These are phyloP conservation scores for Microplitis mediator DNA, from an alignment of 1,140 invertebrate genomes.

Conservation along the genomic window DNA sequence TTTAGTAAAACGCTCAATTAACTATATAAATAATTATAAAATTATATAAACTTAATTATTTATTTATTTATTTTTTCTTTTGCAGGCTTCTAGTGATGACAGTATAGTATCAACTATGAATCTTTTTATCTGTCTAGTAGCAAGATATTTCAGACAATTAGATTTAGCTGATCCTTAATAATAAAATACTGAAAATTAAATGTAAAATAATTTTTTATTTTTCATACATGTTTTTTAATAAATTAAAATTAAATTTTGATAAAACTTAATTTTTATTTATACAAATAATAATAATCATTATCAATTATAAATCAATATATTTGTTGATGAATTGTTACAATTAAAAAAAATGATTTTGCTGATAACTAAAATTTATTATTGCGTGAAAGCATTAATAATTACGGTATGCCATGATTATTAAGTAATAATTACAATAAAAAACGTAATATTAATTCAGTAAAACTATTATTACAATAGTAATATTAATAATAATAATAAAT, in stretches of 20 bases:
- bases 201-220: slow-evolving; percentile 23
- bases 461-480: slow-evolving; percentile 23
- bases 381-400: slow-evolving; percentile 1
- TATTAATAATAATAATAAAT: too few species aligned
- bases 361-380: slow-evolving; percentile 15
- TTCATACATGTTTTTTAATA: too few species aligned
- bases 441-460: not conserved
- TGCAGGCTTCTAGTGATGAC: slow-evolving; percentile 58
- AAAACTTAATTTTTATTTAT: slow-evolving; percentile 30
- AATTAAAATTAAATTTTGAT: too few species aligned
- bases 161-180: slow-evolving; percentile 64
- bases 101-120: slow-evolving; percentile 62
- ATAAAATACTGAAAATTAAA: slow-evolving; percentile 30
- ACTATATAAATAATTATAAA: not conserved
- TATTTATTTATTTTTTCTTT: slow-evolving; percentile 26
- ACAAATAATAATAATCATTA: slow-evolving; percentile 35
- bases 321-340: not conserved
- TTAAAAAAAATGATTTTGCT: too few species aligned
- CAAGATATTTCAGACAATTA: slow-evolving; percentile 68
- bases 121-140: slow-evolving; percentile 68
- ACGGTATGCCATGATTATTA: not conserved
- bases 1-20: slow-evolving; percentile 51
- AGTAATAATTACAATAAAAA: not conserved
- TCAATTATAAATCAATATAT: slow-evolving; percentile 19
- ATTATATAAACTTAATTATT: not conserved